Evolutionary conservation across 2,888 invertebrate genomes (phyloP).

Genomic region (Laothoe populi): DNA sequence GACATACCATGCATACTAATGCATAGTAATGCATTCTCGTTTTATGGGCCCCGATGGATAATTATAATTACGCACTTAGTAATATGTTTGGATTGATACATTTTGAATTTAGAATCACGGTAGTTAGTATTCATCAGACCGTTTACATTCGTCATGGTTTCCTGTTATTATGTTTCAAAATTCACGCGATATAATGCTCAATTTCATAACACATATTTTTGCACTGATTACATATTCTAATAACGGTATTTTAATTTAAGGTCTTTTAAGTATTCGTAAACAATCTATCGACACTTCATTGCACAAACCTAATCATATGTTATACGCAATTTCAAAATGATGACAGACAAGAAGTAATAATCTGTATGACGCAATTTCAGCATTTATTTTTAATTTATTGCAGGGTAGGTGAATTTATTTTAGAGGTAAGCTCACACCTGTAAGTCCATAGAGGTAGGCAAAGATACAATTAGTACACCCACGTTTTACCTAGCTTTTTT

Average conservation of each 20-base stretch:
- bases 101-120: not conserved
- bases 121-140: not conserved
- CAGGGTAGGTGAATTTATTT: too few species aligned
- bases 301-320: too few species aligned
- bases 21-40: not conserved
- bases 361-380: too few species aligned
- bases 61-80: constrained; percentile 9
- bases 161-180: constrained; percentile 23
- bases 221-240: not conserved
- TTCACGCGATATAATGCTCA: not conserved
- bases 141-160: constrained; percentile 15
- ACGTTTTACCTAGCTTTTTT: too few species aligned
- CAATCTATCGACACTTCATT: too few species aligned
- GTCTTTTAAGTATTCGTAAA: not conserved
- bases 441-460: too few species aligned
- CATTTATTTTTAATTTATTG: too few species aligned
- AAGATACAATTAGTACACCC: too few species aligned
- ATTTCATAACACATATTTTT: not conserved
- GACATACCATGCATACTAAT: not conserved
- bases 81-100: not conserved
- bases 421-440: too few species aligned
- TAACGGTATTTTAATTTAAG: not conserved
- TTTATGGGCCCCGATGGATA: not conserved
- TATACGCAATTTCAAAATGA: too few species aligned
- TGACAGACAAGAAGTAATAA: too few species aligned